Conservation (phyloP, 2,888 invertebrate genomes). For the Diadegma fenestrale region DNA sequence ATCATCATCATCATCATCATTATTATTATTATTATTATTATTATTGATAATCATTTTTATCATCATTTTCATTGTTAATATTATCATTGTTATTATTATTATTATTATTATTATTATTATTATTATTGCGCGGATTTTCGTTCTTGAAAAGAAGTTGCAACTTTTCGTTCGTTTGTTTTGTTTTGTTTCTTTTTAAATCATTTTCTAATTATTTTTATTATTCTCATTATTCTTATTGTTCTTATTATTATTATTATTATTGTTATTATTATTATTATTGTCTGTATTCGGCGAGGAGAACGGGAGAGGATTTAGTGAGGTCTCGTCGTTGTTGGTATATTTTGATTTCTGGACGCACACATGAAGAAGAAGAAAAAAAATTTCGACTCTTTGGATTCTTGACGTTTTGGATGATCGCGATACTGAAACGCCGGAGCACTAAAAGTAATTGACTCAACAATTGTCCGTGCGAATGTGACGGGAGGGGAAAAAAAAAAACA, state of each 20-base stretch:
- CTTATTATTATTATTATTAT: background rate
- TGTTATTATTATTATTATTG: background rate
- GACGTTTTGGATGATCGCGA: background rate
- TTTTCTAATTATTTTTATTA: background rate
- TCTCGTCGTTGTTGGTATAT: slow-evolving; percentile 12
- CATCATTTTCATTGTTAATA: background rate
- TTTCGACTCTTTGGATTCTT: background rate
- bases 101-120: background rate
- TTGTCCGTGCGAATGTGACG: slow-evolving; percentile 40
- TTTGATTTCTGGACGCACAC: slow-evolving; percentile 1
- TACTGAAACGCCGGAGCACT: background rate
- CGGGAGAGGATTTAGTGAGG: slow-evolving; percentile 6
- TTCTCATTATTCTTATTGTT: background rate
- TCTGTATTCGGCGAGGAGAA: slow-evolving; percentile 19
- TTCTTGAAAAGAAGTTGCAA: background rate
- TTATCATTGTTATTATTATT: background rate
- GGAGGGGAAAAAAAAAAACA: slow-evolving; percentile 15
- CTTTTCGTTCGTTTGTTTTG: slow-evolving; percentile 30
- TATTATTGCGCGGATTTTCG: slow-evolving; percentile 4
- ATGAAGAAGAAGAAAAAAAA: background rate
- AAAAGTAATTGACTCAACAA: slow-evolving; percentile 12
- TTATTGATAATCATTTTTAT: too few species aligned
- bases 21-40: background rate
- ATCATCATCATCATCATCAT: background rate
- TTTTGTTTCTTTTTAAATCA: background rate